phyloP scores from a whole-genome alignment of 2,888 invertebrate genomes.

The Troglohyphantes excavatus region DNA sequence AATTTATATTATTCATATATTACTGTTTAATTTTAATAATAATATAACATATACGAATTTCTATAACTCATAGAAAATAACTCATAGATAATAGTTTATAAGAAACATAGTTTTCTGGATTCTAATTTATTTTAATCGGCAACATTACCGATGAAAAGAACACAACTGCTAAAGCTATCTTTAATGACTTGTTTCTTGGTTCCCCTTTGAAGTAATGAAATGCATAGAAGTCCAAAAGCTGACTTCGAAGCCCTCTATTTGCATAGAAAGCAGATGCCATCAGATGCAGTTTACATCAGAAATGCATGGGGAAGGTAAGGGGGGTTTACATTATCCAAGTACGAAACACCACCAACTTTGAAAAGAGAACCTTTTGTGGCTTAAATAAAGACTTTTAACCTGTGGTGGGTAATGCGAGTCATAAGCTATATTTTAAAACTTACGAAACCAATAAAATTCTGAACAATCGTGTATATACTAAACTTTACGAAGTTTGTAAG shows the following conservation, averaged over 20 bases:
- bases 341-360: not conserved
- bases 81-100: too few relatives aligned
- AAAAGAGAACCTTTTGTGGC: not conserved
- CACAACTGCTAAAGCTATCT: not conserved
- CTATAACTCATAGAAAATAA: too few relatives aligned
- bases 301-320: slow-evolving; percentile 4
- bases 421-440: not conserved
- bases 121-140: too few relatives aligned
- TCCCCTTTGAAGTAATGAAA: slow-evolving; percentile 2
- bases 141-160: too few relatives aligned
- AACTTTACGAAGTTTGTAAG: too few relatives aligned
- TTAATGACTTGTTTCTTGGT: not conserved
- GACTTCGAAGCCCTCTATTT: slow-evolving; percentile 34
- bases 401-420: not conserved
- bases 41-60: too few relatives aligned
- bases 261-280: slow-evolving; percentile 44
- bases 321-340: slow-evolving; percentile 22
- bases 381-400: not conserved
- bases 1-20: too few relatives aligned
- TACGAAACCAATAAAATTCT: not conserved
- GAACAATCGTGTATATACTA: too few relatives aligned
- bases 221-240: slow-evolving; percentile 15
- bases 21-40: too few relatives aligned
- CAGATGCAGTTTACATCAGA: not conserved
- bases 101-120: too few relatives aligned